Conservation (phyloP, 37 sponge, comb jelly and placozoan species). For the Beroe ovata region DNA sequence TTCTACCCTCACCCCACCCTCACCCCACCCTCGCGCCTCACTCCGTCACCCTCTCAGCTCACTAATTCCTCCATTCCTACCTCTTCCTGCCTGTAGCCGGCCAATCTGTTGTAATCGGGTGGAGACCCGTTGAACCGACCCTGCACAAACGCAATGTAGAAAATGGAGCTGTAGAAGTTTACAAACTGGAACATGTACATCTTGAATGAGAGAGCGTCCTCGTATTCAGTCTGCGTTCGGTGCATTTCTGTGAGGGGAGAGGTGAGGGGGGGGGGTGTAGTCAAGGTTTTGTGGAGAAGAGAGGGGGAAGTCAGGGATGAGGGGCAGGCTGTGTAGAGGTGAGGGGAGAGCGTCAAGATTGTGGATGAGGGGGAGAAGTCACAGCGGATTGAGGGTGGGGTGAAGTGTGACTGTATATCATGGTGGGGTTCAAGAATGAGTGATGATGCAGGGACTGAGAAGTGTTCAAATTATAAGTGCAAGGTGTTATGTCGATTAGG, state of each 20-base stretch:
- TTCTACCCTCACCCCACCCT: conserved; percentile 67
- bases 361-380: too few species aligned
- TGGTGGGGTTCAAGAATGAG: too few species aligned
- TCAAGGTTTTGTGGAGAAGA: too few species aligned
- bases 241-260: conserved; percentile 80
- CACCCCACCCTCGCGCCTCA: conserved; percentile 56
- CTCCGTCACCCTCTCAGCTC: conserved; percentile 65
- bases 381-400: too few species aligned
- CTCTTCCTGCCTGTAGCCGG: conserved; percentile 81
- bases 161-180: conserved; percentile 74
- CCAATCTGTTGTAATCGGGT: conserved; percentile 75
- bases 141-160: conserved; percentile 76
- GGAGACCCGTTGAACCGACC: conserved; percentile 82
- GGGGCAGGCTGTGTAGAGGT: too few species aligned
- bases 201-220: conserved; percentile 93
- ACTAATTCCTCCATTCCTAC: conserved; percentile 31
- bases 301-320: too few species aligned
- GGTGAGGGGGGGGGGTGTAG: too few species aligned
- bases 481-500: too few species aligned
- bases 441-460: too few species aligned
- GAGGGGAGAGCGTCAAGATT: too few species aligned
- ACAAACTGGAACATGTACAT: conserved; percentile 81
- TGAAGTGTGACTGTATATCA: too few species aligned
- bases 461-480: too few species aligned
- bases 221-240: conserved; percentile 93